phyloP scores from a whole-genome alignment of 2,797 vertebrate genomes.

The Bucorvus abyssinicus region DNA sequence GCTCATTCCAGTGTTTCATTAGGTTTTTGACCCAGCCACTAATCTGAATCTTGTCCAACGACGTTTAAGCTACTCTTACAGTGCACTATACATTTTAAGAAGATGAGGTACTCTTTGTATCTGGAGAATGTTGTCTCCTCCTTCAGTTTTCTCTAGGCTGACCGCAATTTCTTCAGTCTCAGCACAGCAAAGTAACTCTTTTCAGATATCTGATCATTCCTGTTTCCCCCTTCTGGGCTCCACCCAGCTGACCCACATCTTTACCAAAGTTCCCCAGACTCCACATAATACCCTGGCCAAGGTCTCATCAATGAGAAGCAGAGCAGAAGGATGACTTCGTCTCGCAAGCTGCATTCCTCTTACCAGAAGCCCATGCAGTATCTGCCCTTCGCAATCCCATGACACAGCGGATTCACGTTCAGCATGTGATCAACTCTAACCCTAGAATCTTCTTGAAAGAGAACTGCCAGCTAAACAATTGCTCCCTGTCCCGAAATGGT shows the following conservation, averaged over 20 bases:
- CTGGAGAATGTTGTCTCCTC: not conserved
- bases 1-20: not conserved
- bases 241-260: not conserved
- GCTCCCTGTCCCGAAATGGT: not conserved
- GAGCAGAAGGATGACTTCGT: conserved; percentile 60
- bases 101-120: not conserved
- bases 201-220: not conserved
- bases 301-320: conserved; percentile 11
- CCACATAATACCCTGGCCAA: conserved; percentile 1
- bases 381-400: conserved; percentile 42
- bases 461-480: conserved; percentile 39
- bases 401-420: conserved; percentile 52
- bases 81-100: not conserved
- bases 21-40: not conserved
- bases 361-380: conserved; percentile 44
- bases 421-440: conserved; percentile 48
- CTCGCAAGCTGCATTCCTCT: conserved; percentile 35
- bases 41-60: not conserved
- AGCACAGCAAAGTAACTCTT: not conserved
- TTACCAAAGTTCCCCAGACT: conserved; percentile 8
- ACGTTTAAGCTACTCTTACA: not conserved
- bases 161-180: not conserved
- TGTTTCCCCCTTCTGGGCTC: not conserved
- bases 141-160: not conserved
- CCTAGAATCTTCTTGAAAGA: conserved; percentile 29